Conservation (phyloP, 2,888 invertebrate species). For the Malacosoma neustria region DNA sequence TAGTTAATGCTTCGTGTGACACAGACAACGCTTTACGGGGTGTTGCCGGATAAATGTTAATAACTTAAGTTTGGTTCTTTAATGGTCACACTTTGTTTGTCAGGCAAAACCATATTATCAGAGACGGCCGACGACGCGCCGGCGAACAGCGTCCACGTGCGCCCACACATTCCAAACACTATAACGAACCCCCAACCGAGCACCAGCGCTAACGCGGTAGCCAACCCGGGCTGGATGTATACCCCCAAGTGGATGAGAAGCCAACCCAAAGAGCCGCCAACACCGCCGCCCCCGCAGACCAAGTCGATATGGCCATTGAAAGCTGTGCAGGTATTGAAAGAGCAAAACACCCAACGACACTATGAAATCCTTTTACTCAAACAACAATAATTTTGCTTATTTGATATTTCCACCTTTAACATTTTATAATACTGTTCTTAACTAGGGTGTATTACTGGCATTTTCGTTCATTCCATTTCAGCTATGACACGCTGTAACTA, state of each 20-base stretch:
- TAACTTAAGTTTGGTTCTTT: no score
- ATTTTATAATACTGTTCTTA: no score
- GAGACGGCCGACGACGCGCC: constrained; percentile 31
- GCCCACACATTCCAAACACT: constrained; percentile 13
- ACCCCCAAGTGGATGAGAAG: constrained; percentile 63
- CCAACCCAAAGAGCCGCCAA: constrained; percentile 63
- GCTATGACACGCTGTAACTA: no score
- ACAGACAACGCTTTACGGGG: no score
- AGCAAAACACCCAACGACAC: no score
- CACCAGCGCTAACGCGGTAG: constrained; percentile 17
- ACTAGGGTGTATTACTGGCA: no score
- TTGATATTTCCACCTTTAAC: no score
- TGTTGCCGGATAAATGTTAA: no score
- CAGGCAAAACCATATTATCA: constrained; percentile 26
- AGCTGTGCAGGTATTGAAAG: constrained; percentile 36
- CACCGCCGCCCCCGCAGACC: constrained; percentile 16
- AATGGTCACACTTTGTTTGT: not conserved
- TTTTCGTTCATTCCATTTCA: no score
- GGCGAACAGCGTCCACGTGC: constrained; percentile 58
- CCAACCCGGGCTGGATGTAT: constrained; percentile 13
- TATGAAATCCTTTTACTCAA: no score
- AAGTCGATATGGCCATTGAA: constrained; percentile 37
- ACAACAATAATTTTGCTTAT: no score
- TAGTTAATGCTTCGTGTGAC: no score
- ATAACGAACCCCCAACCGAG: constrained; percentile 10